Percentiles rank a stretch among this genome's conserved stretches.
Conservation (phyloP, 2,113 vertebrate genomes). For the Oncorhynchus gorbuscha region DNA sequence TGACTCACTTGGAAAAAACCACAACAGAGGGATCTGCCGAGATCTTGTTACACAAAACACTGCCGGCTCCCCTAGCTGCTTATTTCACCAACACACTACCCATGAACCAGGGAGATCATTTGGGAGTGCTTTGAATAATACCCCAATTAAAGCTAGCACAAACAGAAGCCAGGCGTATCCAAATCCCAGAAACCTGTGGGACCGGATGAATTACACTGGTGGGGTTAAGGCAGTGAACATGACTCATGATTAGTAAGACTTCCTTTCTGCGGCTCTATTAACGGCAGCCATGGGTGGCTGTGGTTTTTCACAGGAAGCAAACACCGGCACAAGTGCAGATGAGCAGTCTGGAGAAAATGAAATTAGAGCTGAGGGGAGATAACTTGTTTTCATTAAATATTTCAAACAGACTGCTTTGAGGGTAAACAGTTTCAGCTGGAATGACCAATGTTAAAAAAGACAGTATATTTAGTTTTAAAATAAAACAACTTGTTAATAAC, state of each 20-base stretch:
- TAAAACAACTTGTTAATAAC: too few species aligned
- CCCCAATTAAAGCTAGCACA: neutral
- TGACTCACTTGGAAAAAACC: neutral
- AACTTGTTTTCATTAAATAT: too few species aligned
- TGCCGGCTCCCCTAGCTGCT: neutral
- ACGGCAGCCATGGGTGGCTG: constrained; percentile 30
- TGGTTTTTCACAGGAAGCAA: constrained; percentile 32
- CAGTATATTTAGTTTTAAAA: too few species aligned
- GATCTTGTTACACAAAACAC: neutral
- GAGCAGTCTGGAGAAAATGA: constrained; percentile 12
- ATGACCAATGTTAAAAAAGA: too few species aligned
- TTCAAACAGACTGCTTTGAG: too few species aligned
- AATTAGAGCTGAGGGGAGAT: constrained; percentile 3
- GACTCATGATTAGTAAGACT: constrained; percentile 46
- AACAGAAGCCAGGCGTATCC: neutral
- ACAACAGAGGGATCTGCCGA: neutral
- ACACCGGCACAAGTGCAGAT: constrained; percentile 5
- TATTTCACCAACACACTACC: neutral
- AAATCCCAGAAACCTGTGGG: neutral
- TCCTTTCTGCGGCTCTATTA: constrained; percentile 42
- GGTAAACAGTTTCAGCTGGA: too few species aligned
- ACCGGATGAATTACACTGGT: neutral
- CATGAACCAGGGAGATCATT: neutral
- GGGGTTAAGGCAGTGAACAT: constrained; percentile 11
- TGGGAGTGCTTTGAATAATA: neutral